Conservation (phyloP, 2,797 vertebrate genomes). For the Mus caroli region DNA sequence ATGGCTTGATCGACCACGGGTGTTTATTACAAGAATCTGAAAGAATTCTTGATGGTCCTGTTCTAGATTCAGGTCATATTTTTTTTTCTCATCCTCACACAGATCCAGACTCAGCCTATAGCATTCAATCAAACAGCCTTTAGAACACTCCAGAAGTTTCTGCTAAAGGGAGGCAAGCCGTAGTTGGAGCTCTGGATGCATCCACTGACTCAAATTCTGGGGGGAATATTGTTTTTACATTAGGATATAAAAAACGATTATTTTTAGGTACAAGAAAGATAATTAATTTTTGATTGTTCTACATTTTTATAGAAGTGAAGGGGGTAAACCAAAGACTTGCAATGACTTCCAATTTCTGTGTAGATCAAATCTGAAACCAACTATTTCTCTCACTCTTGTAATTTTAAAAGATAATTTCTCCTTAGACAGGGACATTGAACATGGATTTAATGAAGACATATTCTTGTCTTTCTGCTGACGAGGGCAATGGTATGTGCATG, state of each 20-base stretch:
- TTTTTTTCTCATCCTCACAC: not conserved
- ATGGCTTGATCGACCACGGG: not conserved
- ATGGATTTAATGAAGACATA: not conserved
- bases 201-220: not conserved
- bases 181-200: not conserved
- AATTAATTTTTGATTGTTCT: not conserved
- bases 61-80: not conserved
- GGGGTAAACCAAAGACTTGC: not conserved
- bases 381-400: not conserved
- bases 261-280: not conserved
- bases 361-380: not conserved
- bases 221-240: not conserved
- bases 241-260: not conserved
- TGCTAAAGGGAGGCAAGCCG: not conserved
- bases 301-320: not conserved
- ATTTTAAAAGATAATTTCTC: constrained; percentile 39
- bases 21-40: not conserved
- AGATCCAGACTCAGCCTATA: not conserved
- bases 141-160: not conserved
- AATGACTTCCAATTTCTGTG: not conserved
- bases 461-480: not conserved
- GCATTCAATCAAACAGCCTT: not conserved
- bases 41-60: not conserved
- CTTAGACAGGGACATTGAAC: not conserved
- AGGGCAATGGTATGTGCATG: not conserved